phyloP scores from a whole-genome alignment of 2,888 invertebrate genomes.

The Cheilosia pagana region DNA sequence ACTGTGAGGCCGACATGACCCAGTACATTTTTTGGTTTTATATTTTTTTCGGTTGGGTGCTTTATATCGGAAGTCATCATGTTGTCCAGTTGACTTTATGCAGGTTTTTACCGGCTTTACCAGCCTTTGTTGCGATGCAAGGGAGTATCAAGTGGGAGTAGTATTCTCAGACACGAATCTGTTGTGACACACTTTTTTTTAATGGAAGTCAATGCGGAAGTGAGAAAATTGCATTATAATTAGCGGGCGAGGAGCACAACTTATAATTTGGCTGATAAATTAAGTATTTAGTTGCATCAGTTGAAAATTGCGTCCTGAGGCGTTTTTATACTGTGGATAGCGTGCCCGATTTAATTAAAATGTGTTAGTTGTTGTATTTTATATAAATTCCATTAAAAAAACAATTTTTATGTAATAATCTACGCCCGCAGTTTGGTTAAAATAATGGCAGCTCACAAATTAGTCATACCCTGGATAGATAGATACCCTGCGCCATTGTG shows the following conservation, averaged over 20 bases:
- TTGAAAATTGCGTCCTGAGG: background rate
- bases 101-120: background rate
- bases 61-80: background rate
- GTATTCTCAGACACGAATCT: background rate
- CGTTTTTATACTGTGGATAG: background rate
- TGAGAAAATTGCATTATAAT: background rate
- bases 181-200: background rate
- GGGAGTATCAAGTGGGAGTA: background rate
- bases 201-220: background rate
- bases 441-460: no score
- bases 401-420: no score
- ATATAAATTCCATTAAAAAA: no score
- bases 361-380: no score
- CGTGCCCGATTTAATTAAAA: background rate
- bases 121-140: background rate
- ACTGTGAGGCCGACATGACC: slow-evolving; percentile 20
- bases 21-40: slow-evolving; percentile 4
- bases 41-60: background rate
- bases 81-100: background rate
- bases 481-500: no score
- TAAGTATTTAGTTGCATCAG: background rate
- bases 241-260: no score
- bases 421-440: no score
- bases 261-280: background rate
- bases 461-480: no score